These are phyloP conservation scores for Philonicus albiceps DNA, from an alignment of 2,888 invertebrate genomes.

Conservation along the genomic window DNA sequence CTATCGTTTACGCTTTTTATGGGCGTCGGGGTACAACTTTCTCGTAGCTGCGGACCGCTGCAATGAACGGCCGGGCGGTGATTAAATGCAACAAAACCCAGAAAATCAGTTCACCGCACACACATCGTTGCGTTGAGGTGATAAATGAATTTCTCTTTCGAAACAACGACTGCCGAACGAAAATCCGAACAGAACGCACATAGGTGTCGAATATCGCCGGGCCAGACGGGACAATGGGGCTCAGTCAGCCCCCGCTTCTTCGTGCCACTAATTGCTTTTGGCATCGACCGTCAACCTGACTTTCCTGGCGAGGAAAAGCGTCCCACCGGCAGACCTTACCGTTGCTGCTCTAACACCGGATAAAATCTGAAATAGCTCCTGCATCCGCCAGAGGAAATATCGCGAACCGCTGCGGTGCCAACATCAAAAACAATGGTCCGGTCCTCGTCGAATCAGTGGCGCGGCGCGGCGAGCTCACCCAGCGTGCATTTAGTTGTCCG, in stretches of 20 bases:
- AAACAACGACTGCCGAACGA: not conserved
- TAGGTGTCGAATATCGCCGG: not conserved
- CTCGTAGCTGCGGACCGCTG: not conserved
- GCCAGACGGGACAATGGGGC: not conserved
- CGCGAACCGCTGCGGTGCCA: not conserved
- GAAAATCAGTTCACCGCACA: constrained; percentile 2
- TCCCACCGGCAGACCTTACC: not conserved
- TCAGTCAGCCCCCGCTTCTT: not conserved
- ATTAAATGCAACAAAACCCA: not conserved
- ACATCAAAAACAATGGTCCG: not conserved
- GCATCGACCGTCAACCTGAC: not conserved
- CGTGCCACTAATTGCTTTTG: not conserved
- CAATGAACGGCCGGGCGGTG: not conserved
- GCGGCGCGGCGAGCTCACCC: not conserved
- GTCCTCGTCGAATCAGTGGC: not conserved
- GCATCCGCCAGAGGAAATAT: not conserved
- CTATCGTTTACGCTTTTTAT: constrained; percentile 10
- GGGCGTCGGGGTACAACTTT: not conserved
- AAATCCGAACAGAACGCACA: not conserved
- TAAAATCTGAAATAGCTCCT: not conserved
- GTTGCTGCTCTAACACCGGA: not conserved
- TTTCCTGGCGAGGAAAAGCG: not conserved
- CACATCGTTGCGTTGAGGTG: not conserved
- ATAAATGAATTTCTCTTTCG: not conserved
- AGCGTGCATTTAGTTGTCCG: not conserved